Conservation (phyloP, 1,140 invertebrate genomes). For the Cheumatopsyche charites region DNA sequence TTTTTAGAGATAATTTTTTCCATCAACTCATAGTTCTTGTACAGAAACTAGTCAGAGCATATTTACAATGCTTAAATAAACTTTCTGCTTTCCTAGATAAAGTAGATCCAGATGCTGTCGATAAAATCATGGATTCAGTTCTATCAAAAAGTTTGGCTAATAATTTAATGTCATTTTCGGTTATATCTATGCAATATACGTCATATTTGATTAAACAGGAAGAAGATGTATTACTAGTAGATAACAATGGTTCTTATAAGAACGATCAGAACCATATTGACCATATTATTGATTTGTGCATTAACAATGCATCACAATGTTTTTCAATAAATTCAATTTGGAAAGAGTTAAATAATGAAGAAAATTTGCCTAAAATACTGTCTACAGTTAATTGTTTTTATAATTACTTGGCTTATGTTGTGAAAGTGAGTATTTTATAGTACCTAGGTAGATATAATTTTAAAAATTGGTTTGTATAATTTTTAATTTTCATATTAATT, state of each 20-base stretch:
- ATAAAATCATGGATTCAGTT: conserved; percentile 56
- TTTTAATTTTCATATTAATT: conserved; percentile 33
- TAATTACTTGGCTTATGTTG: conserved; percentile 56
- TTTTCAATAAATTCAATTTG: conserved; percentile 55
- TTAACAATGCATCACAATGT: conserved; percentile 56
- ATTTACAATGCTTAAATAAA: conserved; percentile 52
- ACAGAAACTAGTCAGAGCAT: conserved; percentile 55
- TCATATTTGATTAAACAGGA: conserved; percentile 60
- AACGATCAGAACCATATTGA: conserved; percentile 31
- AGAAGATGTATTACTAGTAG: conserved; percentile 51
- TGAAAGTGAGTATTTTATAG: conserved; percentile 53
- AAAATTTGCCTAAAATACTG: conserved; percentile 56
- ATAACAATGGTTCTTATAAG: conserved; percentile 54
- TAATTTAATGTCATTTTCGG: conserved; percentile 56
- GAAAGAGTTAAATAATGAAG: conserved; percentile 55
- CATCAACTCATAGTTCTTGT: conserved; percentile 57
- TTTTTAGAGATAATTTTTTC: conserved; percentile 60
- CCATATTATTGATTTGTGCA: conserved; percentile 42
- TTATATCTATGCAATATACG: conserved; percentile 60
- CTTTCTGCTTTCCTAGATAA: conserved; percentile 53
- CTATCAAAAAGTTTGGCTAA: conserved; percentile 53
- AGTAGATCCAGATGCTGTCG: conserved; percentile 55
- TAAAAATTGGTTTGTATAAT: not conserved
- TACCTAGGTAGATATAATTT: conserved; percentile 14
- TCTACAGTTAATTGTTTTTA: conserved; percentile 59